These are phyloP conservation scores for Opisthocomus hoazin DNA, from an alignment of 2,113 vertebrate species.

Conservation along the genomic window DNA sequence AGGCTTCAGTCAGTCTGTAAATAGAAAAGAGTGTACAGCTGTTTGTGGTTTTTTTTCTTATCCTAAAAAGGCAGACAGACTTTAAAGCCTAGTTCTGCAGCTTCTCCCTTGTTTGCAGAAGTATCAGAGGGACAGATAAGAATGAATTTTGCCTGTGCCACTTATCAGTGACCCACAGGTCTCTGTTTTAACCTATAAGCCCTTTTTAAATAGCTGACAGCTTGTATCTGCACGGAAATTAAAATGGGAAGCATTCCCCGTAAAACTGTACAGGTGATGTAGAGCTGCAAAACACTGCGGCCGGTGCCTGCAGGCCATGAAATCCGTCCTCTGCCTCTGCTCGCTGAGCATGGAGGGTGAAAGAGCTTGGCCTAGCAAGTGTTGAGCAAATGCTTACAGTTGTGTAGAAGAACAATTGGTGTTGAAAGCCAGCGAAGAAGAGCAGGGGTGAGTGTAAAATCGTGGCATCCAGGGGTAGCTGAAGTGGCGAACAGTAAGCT, in stretches of 20 bases:
- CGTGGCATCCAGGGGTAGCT: neutral
- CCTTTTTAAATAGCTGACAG: neutral
- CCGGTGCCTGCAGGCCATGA: neutral
- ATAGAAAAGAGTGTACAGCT: neutral
- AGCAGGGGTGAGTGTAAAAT: neutral
- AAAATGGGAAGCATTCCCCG: fast-evolving
- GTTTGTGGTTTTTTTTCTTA: neutral
- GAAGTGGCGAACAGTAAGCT: neutral
- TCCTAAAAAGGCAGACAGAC: neutral
- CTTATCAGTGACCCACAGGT: neutral
- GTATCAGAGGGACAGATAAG: neutral
- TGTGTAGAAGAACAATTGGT: neutral
- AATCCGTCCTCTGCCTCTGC: neutral
- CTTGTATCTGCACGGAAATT: neutral
- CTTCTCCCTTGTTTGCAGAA: neutral
- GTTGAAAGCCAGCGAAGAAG: neutral
- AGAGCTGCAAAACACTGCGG: neutral
- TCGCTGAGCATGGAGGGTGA: neutral
- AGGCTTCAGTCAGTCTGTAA: neutral
- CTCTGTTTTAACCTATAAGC: neutral
- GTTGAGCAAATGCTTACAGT: neutral
- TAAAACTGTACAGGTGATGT: neutral
- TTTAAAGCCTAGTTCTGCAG: neutral
- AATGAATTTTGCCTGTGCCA: neutral
- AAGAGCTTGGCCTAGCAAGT: neutral